Base-by-base conservation (phyloP, 92 coral and sea anemone genomes). In the Palythoa grandiflora region DNA sequence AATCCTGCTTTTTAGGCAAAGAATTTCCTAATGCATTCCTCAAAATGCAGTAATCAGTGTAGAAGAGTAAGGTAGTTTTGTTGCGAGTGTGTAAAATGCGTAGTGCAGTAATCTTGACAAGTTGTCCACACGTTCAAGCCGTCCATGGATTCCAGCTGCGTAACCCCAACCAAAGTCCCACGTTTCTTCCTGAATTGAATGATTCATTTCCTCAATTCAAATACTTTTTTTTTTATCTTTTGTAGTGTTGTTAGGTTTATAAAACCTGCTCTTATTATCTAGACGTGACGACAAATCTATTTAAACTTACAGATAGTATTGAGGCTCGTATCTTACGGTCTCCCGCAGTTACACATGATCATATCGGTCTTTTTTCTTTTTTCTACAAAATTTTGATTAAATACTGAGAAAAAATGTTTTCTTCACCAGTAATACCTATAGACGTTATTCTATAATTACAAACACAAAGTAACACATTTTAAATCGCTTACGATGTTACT, bases 141-240 rank as follows among this genome's bases (percentile, higher is more conserved):
- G 14, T 60, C 38, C 14, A 55, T 1, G 5, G 51, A 6, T 17
- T 79, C 84, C 84, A 60, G 54, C 73, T 60, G 84, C 6, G 79
- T 10, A 35, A 17, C 19, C 66, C 17, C n/a, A 59, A 48, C 73
- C 21, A 61, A 39, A 79, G 10, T 63, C 35, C 61, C 57, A 36
- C 20, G 50, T 4, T 40, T 60, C 71, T 60, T 79, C 73, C 84
- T 79, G 84, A 59, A 79, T n/a, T 17, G 70, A 63, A n/a, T 63
- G 4, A 79, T 61, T 79, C 47, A 79, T 38, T 40, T 38, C 70
- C 73, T 38, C 79, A 38, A 15, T 59, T 79, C 47, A 39, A 61
- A 79, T 35, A 57, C 72, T 39, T 79, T 17, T 57, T 79, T 17
- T 57, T 17, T 14, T 20, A 16, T 19, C 72, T 60, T 16, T 47